Base-by-base conservation (phyloP, 2,797 vertebrate genomes). In the Sylvilagus floridanus region DNA sequence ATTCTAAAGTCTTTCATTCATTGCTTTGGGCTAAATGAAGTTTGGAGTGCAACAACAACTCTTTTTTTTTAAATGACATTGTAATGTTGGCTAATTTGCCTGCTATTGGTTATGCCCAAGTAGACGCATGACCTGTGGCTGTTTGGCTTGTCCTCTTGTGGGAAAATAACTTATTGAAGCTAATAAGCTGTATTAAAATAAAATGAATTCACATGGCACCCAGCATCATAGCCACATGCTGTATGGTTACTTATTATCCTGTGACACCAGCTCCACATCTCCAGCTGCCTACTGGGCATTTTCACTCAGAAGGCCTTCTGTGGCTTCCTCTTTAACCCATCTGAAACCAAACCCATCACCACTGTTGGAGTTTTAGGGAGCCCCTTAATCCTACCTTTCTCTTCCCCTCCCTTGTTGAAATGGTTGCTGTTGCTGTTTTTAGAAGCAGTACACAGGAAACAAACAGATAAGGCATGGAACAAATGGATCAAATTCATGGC, bases 171-270 rank as follows among this genome's bases (percentile, higher is more conserved):
- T 96, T 95, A 93, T 90, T 0, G 16, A 94, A 94, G 93, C 93
- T 95, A 95, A 96, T 90, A 93, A 86, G 73, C 84, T 93, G 47
- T 84, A 96, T 95, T 97, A 96, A 96, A 97, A 93, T 90, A 93
- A 96, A 96, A 96, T 96, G 95, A 93, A 89, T 93, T 96, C 92
- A 96, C 90, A 96, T 95, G 95, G 90, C 88, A 90, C 92, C 91
- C 88, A 75, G 11, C 79, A 26, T 71, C 83, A 47, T 37, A 91
- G 84, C 94, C 93, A 84, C 94, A 95, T 92, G 85, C 26, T 65
- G 16, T 10, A 32, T 84, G 68, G 81, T 94, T 90, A 92, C 93
- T 91, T 94, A 84, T 94, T 83, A 68, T 88, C 71, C 79, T 6
- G 52, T 95, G 83, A 96, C 76, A 92, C 28, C 90, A 86, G 79